Evolutionary conservation across 2,888 invertebrate genomes (phyloP).

Genomic region (Chrysopilus asiliformis): DNA sequence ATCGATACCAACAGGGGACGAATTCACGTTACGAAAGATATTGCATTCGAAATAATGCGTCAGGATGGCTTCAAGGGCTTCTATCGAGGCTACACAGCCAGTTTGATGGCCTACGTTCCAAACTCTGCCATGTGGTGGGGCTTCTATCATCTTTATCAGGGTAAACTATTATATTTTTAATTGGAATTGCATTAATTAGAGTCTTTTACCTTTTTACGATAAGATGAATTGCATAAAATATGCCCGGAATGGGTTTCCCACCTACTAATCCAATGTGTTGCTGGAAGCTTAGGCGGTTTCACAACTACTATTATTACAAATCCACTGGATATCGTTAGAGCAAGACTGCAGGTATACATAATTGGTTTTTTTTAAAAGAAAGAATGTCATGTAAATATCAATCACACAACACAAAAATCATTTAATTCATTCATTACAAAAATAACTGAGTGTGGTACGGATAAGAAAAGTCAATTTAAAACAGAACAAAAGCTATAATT

Average conservation of each 20-base stretch:
- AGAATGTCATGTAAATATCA: neutral
- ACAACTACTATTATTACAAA: conserved; percentile 91
- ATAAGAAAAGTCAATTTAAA: too few species aligned
- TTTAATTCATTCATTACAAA: too few species aligned
- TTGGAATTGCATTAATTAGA: too few species aligned
- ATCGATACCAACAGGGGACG: conserved; percentile 47
- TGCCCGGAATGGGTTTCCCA: conserved; percentile 66
- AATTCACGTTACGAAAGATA: conserved; percentile 55
- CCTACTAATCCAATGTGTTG: conserved; percentile 73
- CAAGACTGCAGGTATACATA: conserved; percentile 87
- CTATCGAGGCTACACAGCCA: conserved; percentile 87
- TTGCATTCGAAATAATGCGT: conserved; percentile 62
- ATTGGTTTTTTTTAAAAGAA: conserved; percentile 22
- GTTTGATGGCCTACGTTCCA: conserved; percentile 85
- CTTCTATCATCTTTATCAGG: conserved; percentile 86
- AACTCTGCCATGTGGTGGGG: conserved; percentile 98
- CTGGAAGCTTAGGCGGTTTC: conserved; percentile 85
- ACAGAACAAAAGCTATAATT: too few species aligned
- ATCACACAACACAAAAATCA: too few species aligned
- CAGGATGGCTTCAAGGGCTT: conserved; percentile 77
- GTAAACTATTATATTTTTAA: too few species aligned
- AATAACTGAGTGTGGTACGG: too few species aligned
- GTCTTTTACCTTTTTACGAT: conserved; percentile 15
- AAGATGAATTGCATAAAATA: conserved; percentile 65
- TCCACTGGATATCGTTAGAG: conserved; percentile 84